These are phyloP conservation scores for Sciurus carolinensis DNA, from an alignment of 2,797 vertebrate genomes.

Conservation along the genomic window DNA sequence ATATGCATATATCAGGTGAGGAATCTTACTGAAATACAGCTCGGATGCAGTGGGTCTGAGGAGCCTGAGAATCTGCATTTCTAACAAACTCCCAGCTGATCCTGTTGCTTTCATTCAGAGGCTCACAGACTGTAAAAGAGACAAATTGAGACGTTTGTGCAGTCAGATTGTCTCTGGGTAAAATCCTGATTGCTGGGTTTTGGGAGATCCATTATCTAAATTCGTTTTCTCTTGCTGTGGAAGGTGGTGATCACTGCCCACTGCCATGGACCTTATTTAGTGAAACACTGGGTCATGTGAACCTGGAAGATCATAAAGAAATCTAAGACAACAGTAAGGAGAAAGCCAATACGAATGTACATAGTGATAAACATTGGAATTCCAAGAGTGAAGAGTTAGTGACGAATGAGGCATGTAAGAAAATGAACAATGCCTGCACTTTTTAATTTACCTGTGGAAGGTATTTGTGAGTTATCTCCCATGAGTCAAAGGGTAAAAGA, in stretches of 20 bases:
- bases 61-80: not conserved
- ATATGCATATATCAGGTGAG: not conserved
- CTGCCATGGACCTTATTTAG: not conserved
- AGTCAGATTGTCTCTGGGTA: not conserved
- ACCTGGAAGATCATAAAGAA: not conserved
- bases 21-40: not conserved
- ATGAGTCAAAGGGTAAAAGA: not conserved
- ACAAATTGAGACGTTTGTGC: not conserved
- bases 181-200: not conserved
- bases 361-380: not conserved
- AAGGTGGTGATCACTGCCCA: not conserved
- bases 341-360: not conserved
- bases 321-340: not conserved
- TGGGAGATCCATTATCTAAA: not conserved
- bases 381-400: not conserved
- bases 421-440: not conserved
- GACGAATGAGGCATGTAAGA: not conserved
- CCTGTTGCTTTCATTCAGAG: not conserved
- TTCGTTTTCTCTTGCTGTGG: not conserved
- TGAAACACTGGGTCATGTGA: not conserved
- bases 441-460: conserved; percentile 36
- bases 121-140: not conserved
- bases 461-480: not conserved
- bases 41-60: not conserved
- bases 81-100: not conserved